These are phyloP conservation scores for Morbakka virulenta DNA, from an alignment of 30 jellyfish, hydroid and myxozoan species.

Conservation along the genomic window DNA sequence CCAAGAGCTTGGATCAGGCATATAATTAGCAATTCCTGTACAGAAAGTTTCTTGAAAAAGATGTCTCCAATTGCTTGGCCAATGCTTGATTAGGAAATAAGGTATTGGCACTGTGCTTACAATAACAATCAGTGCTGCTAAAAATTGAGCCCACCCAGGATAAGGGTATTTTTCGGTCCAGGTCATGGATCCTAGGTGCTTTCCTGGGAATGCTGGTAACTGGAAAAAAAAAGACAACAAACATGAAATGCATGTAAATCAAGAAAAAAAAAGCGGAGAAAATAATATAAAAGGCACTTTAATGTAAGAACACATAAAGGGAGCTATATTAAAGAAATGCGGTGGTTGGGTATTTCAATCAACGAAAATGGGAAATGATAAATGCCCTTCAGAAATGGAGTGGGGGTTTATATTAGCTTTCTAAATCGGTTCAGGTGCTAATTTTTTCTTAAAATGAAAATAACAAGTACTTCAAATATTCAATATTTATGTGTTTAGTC, in stretches of 20 bases:
- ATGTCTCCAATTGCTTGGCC: constrained; percentile 86
- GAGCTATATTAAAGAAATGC: too few relatives aligned
- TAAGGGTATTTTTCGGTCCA: constrained; percentile 73
- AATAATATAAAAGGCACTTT: too few relatives aligned
- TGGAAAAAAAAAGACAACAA: not conserved
- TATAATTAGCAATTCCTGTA: constrained; percentile 79
- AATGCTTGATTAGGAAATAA: constrained; percentile 43
- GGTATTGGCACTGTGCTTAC: constrained; percentile 84
- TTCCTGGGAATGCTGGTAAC: constrained; percentile 38
- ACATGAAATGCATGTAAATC: not conserved
- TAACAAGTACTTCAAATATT: too few relatives aligned
- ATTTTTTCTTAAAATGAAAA: too few relatives aligned
- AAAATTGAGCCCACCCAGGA: constrained; percentile 77
- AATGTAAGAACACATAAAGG: too few relatives aligned
- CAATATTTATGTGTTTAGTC: too few relatives aligned
- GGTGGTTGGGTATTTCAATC: too few relatives aligned
- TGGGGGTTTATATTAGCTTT: too few relatives aligned
- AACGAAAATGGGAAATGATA: too few relatives aligned
- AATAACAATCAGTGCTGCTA: constrained; percentile 67
- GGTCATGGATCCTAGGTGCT: constrained; percentile 56
- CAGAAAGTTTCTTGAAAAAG: constrained; percentile 61
- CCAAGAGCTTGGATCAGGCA: constrained; percentile 90
- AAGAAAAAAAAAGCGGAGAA: too few relatives aligned
- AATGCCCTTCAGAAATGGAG: too few relatives aligned
- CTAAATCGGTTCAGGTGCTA: too few relatives aligned